Evolutionary conservation across 2,113 vertebrate species (phyloP).

Genomic region (Accipiter virgatus): DNA sequence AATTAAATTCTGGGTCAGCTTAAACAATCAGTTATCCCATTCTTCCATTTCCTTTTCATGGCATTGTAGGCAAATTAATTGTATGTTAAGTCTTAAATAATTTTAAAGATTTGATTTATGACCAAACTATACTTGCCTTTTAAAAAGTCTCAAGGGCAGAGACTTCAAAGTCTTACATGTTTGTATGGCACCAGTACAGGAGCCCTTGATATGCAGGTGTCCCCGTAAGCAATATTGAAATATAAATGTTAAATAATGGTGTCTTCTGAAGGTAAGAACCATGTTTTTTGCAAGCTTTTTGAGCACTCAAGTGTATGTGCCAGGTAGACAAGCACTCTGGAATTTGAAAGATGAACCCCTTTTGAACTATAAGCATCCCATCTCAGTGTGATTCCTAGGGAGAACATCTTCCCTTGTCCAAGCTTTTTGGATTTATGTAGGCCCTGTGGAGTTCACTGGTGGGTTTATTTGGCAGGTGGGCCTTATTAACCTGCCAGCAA

Average conservation of each 20-base stretch:
- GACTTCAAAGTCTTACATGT: not conserved
- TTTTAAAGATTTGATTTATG: not conserved
- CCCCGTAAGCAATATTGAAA: not conserved
- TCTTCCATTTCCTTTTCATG: not conserved
- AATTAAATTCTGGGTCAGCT: not conserved
- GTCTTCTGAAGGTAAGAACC: not conserved
- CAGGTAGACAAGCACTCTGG: not conserved
- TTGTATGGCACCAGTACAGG: not conserved
- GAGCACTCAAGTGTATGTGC: not conserved
- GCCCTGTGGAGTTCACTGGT: not conserved
- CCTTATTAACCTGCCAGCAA: conserved; percentile 62
- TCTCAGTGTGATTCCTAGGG: not conserved
- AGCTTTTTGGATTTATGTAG: conserved; percentile 14
- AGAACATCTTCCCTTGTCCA: not conserved
- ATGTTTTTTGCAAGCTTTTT: not conserved
- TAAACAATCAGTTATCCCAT: not conserved
- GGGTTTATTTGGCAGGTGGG: conserved; percentile 60
- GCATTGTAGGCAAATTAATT: not conserved
- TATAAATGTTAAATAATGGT: not conserved
- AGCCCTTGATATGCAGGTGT: not conserved
- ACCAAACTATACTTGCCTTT: not conserved
- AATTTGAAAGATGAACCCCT: not conserved
- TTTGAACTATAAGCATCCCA: not conserved
- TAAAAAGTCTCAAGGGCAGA: not conserved
- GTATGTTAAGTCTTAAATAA: not conserved